These are phyloP conservation scores for Tetramorium parvispinum DNA, from an alignment of 1,140 invertebrate species.

Conservation along the genomic window DNA sequence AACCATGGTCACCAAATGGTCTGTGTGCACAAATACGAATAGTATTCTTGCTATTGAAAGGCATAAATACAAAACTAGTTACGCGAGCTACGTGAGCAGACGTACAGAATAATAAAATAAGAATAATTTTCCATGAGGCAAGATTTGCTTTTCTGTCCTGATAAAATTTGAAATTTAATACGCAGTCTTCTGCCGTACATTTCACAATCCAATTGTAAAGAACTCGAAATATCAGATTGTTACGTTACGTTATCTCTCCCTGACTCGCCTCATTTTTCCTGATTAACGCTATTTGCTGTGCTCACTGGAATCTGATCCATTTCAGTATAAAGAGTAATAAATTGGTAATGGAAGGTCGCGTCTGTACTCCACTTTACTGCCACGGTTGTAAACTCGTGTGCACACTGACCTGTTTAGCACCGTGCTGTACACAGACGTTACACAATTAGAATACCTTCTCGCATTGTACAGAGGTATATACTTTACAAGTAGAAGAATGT, in stretches of 20 bases:
- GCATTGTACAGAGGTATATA: constrained; percentile 13
- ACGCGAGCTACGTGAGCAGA: background rate
- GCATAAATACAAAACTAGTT: background rate
- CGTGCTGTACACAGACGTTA: background rate
- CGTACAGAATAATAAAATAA: background rate
- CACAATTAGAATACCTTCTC: background rate
- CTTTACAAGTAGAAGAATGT: constrained; percentile 12
- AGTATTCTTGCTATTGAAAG: background rate
- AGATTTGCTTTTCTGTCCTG: background rate
- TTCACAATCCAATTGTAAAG: background rate
- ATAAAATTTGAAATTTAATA: background rate
- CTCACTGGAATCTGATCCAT: background rate
- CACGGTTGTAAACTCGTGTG: background rate
- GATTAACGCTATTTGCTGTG: background rate
- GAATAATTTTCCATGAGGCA: background rate
- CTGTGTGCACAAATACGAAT: background rate
- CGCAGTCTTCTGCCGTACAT: background rate
- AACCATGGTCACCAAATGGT: background rate
- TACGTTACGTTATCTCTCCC: background rate
- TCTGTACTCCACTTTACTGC: background rate
- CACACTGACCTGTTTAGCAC: constrained; percentile 10
- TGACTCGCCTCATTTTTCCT: background rate
- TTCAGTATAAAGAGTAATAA: background rate
- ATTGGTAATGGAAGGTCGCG: background rate
- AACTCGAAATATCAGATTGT: background rate